These are phyloP conservation scores for Hydrozoanthus tunicans DNA, from an alignment of 64 coral and sea anemone species.

Conservation along the genomic window DNA sequence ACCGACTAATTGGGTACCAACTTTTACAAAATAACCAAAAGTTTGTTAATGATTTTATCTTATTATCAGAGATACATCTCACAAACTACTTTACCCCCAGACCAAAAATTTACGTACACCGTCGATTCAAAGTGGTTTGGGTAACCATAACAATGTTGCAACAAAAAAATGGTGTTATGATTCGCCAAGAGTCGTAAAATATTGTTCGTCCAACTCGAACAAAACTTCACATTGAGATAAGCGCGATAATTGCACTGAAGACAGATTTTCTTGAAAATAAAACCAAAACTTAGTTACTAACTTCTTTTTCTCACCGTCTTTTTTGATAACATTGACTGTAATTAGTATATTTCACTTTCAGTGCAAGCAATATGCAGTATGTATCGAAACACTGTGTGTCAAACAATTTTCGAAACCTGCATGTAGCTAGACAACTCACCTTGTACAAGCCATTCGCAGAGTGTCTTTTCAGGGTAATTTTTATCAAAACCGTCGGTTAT, in stretches of 20 bases:
- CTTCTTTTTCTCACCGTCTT: neutral
- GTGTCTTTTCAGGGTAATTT: neutral
- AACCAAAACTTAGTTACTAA: neutral
- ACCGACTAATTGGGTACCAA: neutral
- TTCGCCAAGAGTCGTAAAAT: neutral
- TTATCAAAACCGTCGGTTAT: neutral
- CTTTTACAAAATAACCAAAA: neutral
- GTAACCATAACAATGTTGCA: conserved; percentile 42
- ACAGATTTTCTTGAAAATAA: too few species aligned
- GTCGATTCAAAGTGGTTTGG: neutral
- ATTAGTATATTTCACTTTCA: neutral
- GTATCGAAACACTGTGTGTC: neutral
- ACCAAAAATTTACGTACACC: neutral
- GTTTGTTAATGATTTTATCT: neutral
- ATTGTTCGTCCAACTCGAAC: neutral
- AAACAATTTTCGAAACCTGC: neutral
- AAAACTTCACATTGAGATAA: neutral
- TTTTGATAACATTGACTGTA: neutral
- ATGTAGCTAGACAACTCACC: conserved; percentile 4
- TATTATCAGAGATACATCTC: neutral
- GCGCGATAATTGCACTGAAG: too few species aligned
- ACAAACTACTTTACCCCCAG: neutral
- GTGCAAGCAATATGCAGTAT: neutral
- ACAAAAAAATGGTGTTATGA: neutral
- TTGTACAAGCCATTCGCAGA: conserved; percentile 56